These are phyloP conservation scores for Steromphala cineraria DNA, from an alignment of 2,888 invertebrate genomes.

Conservation along the genomic window DNA sequence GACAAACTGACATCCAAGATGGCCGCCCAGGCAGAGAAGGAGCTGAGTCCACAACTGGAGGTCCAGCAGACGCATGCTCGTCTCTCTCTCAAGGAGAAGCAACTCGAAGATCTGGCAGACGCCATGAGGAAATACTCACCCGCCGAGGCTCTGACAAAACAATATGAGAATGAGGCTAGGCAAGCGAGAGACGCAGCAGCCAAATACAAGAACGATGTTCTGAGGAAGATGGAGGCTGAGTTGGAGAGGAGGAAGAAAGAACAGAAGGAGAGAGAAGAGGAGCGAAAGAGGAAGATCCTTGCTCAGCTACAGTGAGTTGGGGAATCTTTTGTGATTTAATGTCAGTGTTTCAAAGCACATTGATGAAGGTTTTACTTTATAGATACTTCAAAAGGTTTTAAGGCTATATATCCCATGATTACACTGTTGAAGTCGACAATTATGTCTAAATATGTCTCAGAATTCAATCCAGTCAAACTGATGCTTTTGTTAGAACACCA, in stretches of 20 bases:
- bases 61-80: slow-evolving; percentile 61
- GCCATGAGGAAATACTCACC: slow-evolving; percentile 67
- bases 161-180: slow-evolving; percentile 65
- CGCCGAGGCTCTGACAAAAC: slow-evolving; percentile 59
- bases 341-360: no score
- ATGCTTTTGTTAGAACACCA: no score
- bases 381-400: no score
- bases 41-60: slow-evolving; percentile 59
- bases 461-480: not conserved
- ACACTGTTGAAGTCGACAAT: no score
- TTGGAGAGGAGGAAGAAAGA: slow-evolving; percentile 60
- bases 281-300: slow-evolving; percentile 56
- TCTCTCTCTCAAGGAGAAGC: slow-evolving; percentile 69
- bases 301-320: slow-evolving; percentile 56
- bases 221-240: slow-evolving; percentile 63
- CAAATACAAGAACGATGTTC: slow-evolving; percentile 54
- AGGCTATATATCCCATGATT: no score
- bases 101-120: slow-evolving; percentile 67
- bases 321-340: not conserved
- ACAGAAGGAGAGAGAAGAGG: slow-evolving; percentile 58
- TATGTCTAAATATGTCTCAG: no score
- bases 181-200: slow-evolving; percentile 56
- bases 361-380: no score
- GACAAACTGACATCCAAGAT: slow-evolving; percentile 65
- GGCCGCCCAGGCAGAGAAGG: slow-evolving; percentile 56